A percentile compares a stretch with the other conserved stretches of the same genome.
Conservation (phyloP, 2,888 invertebrate species). For the Leucozona laternaria region DNA sequence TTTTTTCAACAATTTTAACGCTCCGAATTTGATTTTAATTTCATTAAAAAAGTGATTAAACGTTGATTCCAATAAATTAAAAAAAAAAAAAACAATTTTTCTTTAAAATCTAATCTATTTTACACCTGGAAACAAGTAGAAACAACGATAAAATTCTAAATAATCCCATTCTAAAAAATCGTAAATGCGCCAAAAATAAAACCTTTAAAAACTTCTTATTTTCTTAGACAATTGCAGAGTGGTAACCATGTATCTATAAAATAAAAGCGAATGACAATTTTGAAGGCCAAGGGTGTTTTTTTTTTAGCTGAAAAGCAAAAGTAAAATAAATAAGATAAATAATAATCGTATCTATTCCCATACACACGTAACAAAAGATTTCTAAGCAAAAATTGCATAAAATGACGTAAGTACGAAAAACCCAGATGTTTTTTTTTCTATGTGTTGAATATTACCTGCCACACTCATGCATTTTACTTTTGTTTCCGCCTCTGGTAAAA, state of each 20-base stretch:
- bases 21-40: too few species aligned
- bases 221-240: background rate
- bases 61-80: too few species aligned
- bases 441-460: background rate
- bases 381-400: background rate
- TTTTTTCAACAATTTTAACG: too few species aligned
- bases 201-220: background rate
- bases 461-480: too few species aligned
- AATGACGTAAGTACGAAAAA: background rate
- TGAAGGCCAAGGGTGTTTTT: slow-evolving; percentile 1
- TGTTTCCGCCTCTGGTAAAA: background rate
- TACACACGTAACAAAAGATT: background rate
- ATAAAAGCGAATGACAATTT: background rate
- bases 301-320: background rate
- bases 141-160: too few species aligned
- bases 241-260: background rate
- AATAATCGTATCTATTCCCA: background rate
- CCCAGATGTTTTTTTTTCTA: background rate
- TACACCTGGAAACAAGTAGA: too few species aligned
- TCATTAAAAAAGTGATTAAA: too few species aligned
- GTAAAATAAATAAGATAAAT: background rate
- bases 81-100: too few species aligned
- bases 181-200: too few species aligned
- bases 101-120: too few species aligned
- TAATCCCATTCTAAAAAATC: too few species aligned